Evolutionary conservation across 2,113 vertebrate species (phyloP).

Genomic region (Girardinichthys multiradiatus): DNA sequence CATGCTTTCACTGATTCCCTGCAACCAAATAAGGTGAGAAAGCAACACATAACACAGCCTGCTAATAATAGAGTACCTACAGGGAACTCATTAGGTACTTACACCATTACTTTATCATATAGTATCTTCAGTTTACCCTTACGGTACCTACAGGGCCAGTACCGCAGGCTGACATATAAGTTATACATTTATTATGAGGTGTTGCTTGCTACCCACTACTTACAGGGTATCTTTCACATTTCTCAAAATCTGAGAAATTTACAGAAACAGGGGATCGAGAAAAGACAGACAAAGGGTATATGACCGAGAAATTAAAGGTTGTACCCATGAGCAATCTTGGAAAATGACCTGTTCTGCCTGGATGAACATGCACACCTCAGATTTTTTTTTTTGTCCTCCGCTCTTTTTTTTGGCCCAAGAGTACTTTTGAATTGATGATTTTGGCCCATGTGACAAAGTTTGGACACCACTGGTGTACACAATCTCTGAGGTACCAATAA

Average conservation of each 20-base stretch:
- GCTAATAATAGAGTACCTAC: too few relatives aligned
- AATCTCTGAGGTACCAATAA: too few relatives aligned
- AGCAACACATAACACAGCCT: too few relatives aligned
- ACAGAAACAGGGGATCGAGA: background rate
- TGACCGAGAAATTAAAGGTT: conserved; percentile 53
- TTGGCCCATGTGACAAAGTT: too few relatives aligned
- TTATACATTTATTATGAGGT: too few relatives aligned
- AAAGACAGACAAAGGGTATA: background rate
- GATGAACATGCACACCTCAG: conserved; percentile 56
- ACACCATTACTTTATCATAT: too few relatives aligned
- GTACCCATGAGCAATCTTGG: conserved; percentile 52
- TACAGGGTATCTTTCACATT: background rate
- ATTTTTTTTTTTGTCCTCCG: conserved; percentile 53
- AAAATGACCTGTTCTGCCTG: conserved; percentile 68
- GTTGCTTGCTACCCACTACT: background rate
- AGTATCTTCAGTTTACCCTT: background rate
- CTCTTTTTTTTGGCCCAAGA: conserved; percentile 29
- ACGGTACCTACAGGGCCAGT: background rate
- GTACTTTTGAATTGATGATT: background rate
- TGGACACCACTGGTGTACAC: too few relatives aligned
- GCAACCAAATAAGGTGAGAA: too few relatives aligned
- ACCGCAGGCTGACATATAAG: background rate
- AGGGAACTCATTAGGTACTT: too few relatives aligned
- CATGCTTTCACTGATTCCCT: too few relatives aligned
- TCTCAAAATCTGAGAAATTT: background rate